Conservation (phyloP, 2,113 vertebrate species). For the Pontoporia blainvillei region DNA sequence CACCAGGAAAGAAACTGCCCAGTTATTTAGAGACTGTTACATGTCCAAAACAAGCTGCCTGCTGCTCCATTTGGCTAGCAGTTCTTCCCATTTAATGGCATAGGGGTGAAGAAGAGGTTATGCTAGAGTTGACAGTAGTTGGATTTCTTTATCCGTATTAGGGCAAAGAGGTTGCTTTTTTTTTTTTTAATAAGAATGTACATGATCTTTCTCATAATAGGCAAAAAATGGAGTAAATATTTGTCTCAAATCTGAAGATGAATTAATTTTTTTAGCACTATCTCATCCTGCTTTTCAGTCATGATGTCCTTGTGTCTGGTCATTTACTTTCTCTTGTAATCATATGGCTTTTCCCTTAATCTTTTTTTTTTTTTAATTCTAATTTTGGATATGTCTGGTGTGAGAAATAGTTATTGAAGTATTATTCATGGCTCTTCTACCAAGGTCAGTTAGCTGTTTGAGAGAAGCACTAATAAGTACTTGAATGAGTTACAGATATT, state of each 20-base stretch:
- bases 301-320: constrained; percentile 6
- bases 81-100: background rate
- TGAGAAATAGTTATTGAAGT: constrained; percentile 25
- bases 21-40: background rate
- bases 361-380: background rate
- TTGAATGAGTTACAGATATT: constrained; percentile 19
- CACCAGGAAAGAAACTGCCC: background rate
- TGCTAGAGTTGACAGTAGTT: background rate
- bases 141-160: constrained; percentile 1
- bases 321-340: background rate
- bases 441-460: constrained; percentile 9
- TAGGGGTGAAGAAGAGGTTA: background rate
- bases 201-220: background rate
- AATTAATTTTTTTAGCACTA: constrained; percentile 27
- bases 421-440: background rate
- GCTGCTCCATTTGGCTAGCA: background rate
- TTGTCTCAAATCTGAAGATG: background rate
- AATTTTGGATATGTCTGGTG: constrained; percentile 3
- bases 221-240: background rate
- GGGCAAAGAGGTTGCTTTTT: background rate
- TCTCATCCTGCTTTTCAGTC: constrained; percentile 21
- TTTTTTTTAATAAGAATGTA: background rate
- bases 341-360: background rate
- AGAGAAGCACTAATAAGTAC: constrained; percentile 13
- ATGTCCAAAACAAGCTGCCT: background rate